phyloP scores from a whole-genome alignment of 37 sponge, comb jelly and placozoan species.

The Geodia barretti region DNA sequence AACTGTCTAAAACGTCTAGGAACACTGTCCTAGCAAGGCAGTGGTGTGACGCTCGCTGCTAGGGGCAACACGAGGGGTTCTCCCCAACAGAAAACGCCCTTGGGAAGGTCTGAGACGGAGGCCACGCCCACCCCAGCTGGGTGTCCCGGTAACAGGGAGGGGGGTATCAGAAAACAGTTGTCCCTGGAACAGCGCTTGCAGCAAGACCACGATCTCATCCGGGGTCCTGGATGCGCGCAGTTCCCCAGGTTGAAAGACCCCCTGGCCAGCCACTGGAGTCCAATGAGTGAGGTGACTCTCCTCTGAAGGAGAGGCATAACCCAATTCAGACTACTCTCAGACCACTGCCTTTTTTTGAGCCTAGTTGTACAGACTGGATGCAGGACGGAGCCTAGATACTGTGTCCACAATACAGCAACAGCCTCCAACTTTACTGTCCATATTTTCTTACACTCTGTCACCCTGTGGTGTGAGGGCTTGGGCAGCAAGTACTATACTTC shows the following conservation, averaged over 20 bases:
- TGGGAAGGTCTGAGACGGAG: constrained; percentile 95
- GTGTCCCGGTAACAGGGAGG: constrained; percentile 76
- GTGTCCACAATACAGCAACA: no score
- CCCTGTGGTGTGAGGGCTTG: no score
- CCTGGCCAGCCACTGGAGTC: constrained; percentile 75
- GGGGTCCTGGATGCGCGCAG: constrained; percentile 25
- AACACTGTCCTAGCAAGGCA: neutral
- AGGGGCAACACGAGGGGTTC: constrained; percentile 51
- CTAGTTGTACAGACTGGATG: no score
- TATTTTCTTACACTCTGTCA: no score
- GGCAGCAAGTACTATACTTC: no score
- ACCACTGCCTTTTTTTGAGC: constrained; percentile 53
- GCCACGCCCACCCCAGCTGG: constrained; percentile 65
- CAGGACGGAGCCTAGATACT: no score
- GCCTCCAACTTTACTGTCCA: no score
- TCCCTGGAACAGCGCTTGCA: constrained; percentile 48
- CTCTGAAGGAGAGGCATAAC: constrained; percentile 75
- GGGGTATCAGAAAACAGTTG: constrained; percentile 90
- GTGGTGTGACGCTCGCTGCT: constrained; percentile 56
- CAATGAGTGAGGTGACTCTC: constrained; percentile 76
- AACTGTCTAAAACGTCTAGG: neutral
- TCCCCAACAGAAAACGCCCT: constrained; percentile 54
- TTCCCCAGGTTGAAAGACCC: constrained; percentile 69
- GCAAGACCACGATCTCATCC: constrained; percentile 39
- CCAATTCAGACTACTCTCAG: constrained; percentile 95